Evolutionary conservation across 2,888 invertebrate genomes (phyloP).

Genomic region (Lithophane ornitopus): DNA sequence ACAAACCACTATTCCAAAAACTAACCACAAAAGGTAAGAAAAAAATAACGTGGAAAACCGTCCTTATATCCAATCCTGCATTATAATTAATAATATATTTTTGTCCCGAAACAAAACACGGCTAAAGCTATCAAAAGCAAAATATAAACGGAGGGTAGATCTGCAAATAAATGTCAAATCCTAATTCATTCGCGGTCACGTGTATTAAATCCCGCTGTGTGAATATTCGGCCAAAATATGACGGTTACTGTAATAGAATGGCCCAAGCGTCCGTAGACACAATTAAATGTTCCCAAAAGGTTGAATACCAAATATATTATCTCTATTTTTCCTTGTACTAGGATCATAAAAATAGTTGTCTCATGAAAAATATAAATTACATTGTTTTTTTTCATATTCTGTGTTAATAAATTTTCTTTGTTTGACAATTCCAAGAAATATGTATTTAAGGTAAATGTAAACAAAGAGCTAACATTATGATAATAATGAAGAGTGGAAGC

Average conservation of each 20-base stretch:
- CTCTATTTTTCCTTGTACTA: conserved; percentile 15
- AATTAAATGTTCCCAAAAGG: conserved; percentile 35
- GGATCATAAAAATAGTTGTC: conserved; percentile 11
- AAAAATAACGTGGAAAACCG: conserved; percentile 16
- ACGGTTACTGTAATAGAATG: conserved; percentile 23
- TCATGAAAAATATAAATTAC: neutral
- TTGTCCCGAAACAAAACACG: conserved; percentile 30
- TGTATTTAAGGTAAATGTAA: neutral
- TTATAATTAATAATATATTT: conserved; percentile 24
- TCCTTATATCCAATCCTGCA: conserved; percentile 25
- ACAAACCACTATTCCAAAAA: conserved; percentile 19
- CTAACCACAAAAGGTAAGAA: conserved; percentile 18
- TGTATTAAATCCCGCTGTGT: conserved; percentile 46
- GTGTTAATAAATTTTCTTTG: conserved; percentile 1
- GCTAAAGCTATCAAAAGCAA: conserved; percentile 30
- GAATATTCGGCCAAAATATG: conserved; percentile 44
- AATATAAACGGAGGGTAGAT: conserved; percentile 31
- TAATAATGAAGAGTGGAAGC: conserved; percentile 8
- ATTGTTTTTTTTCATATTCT: neutral
- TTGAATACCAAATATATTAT: conserved; percentile 24
- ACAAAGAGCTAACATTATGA: conserved; percentile 15
- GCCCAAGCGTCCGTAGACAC: conserved; percentile 28
- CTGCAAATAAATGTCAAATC: conserved; percentile 61
- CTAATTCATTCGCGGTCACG: conserved; percentile 63
- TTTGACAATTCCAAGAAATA: conserved; percentile 11